Conservation (phyloP, 2,888 invertebrate genomes). For the Amitus sp. region DNA sequence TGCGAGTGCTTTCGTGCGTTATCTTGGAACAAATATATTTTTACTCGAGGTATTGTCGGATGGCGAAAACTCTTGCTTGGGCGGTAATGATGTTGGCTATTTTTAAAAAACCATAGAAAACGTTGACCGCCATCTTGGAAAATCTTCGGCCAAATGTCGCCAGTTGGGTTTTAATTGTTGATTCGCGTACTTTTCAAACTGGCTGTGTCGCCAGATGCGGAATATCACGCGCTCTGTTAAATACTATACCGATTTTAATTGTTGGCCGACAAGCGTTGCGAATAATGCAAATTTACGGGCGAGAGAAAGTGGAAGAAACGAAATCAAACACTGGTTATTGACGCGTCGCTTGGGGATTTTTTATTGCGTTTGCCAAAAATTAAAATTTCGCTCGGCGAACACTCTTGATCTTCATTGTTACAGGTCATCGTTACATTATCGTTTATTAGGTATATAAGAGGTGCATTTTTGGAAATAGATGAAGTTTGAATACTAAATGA, state of each 20-base stretch:
- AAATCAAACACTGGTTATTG: not conserved
- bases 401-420: too few species aligned
- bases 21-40: slow-evolving; percentile 34
- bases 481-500: too few species aligned
- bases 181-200: slow-evolving; percentile 23
- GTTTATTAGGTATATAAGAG: too few species aligned
- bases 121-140: slow-evolving; percentile 25
- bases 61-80: slow-evolving; percentile 17
- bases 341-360: not conserved
- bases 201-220: slow-evolving; percentile 29
- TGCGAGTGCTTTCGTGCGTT: slow-evolving; percentile 28
- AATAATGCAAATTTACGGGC: slow-evolving; percentile 7
- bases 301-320: not conserved
- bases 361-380: not conserved
- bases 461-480: too few species aligned
- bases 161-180: slow-evolving; percentile 23
- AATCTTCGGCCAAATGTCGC: slow-evolving; percentile 31
- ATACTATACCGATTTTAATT: slow-evolving; percentile 28
- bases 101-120: slow-evolving; percentile 26
- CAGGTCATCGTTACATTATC: too few species aligned
- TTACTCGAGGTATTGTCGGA: slow-evolving; percentile 27
- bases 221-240: slow-evolving; percentile 35
- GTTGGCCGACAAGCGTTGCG: slow-evolving; percentile 10
- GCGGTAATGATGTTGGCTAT: slow-evolving; percentile 34
- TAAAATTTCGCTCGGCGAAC: not conserved